Percentiles rank a stretch among this genome's conserved stretches.
These are phyloP conservation scores for Parochlus steinenii DNA, from an alignment of 2,888 invertebrate genomes.

Conservation along the genomic window DNA sequence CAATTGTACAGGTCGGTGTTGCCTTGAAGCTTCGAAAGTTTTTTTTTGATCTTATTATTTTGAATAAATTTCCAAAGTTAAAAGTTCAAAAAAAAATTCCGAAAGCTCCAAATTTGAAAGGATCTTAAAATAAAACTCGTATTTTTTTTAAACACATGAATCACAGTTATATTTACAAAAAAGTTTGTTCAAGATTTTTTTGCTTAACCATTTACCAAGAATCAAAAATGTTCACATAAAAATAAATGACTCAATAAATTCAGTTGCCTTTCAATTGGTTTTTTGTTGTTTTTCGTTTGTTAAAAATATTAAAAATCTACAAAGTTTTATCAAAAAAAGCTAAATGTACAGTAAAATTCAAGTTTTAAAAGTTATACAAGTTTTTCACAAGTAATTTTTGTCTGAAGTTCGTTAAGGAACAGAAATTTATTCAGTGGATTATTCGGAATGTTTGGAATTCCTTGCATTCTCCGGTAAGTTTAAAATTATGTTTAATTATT, in stretches of 20 bases:
- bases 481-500: neutral
- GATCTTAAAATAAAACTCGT: neutral
- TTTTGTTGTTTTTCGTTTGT: constrained; percentile 3
- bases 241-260: constrained; percentile 10
- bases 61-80: too few species aligned
- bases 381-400: neutral
- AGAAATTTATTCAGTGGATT: neutral
- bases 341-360: neutral
- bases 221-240: too few species aligned
- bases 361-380: neutral
- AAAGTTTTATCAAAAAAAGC: constrained; percentile 8
- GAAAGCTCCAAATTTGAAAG: too few species aligned
- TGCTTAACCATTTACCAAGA: neutral
- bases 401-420: neutral
- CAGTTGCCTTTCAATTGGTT: constrained; percentile 5
- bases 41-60: too few species aligned
- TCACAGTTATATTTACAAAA: constrained; percentile 12
- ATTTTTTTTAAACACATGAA: constrained; percentile 9
- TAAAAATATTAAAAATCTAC: constrained; percentile 1
- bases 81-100: too few species aligned
- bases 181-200: constrained; percentile 3
- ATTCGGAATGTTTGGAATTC: too few species aligned
- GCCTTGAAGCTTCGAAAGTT: too few species aligned
- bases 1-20: too few species aligned
- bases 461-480: neutral